Percentiles rank a stretch among this genome's conserved stretches.
Evolutionary conservation across 2,113 vertebrate genomes (phyloP).

Genomic region (Sterrhoptilus dennistouni): DNA sequence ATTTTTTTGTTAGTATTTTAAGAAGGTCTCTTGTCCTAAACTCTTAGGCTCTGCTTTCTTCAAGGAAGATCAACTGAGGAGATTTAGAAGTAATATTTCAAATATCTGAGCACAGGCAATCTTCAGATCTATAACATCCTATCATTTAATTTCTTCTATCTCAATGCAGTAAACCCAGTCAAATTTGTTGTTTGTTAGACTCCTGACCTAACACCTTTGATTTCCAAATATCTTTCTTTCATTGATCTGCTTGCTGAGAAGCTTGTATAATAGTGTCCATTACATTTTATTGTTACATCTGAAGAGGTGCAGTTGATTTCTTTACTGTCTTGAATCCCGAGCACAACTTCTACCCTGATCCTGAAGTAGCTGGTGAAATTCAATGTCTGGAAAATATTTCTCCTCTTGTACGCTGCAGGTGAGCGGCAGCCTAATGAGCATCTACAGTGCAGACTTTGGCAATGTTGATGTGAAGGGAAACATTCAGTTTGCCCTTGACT

Average conservation of each 20-base stretch:
- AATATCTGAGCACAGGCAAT: not conserved
- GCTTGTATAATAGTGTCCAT: not conserved
- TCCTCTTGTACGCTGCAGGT: slow-evolving; percentile 71
- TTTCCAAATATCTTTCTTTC: not conserved
- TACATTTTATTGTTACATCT: not conserved
- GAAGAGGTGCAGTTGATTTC: not conserved
- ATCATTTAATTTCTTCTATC: not conserved
- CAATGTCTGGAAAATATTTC: not conserved
- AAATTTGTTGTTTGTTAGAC: not conserved
- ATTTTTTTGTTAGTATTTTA: not conserved
- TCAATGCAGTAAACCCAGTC: not conserved
- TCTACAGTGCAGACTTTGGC: slow-evolving; percentile 83
- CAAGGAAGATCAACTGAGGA: not conserved
- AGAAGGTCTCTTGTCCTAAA: not conserved
- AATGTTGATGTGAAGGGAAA: slow-evolving; percentile 86
- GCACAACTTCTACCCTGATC: not conserved
- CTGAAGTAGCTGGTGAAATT: not conserved
- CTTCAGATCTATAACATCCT: not conserved
- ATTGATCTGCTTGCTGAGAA: not conserved
- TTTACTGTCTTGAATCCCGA: not conserved
- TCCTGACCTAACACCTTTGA: not conserved
- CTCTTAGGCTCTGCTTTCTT: not conserved
- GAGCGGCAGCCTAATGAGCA: slow-evolving; percentile 86
- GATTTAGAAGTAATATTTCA: not conserved
- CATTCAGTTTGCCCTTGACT: slow-evolving; percentile 90